These are phyloP conservation scores for Syritta pipiens DNA, from an alignment of 2,888 invertebrate genomes.

Conservation along the genomic window DNA sequence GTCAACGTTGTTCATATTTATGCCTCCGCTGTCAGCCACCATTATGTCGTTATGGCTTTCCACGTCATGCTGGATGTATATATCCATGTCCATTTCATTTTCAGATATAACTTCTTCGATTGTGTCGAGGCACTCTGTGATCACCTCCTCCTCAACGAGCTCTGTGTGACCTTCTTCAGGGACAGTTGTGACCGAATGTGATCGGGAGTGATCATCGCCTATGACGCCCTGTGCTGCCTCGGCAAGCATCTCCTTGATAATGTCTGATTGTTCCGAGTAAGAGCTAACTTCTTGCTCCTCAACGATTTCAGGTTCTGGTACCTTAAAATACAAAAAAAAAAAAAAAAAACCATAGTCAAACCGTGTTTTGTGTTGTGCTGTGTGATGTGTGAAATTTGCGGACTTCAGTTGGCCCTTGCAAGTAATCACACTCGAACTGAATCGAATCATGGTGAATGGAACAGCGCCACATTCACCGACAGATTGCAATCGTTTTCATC, in stretches of 20 bases:
- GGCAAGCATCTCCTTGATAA: slow-evolving; percentile 74
- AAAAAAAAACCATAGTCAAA: neutral
- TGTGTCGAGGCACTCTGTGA: slow-evolving; percentile 28
- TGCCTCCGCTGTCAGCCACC: slow-evolving; percentile 38
- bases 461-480: slow-evolving; percentile 79
- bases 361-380: no score
- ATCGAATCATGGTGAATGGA: slow-evolving; percentile 80
- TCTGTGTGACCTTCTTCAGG: slow-evolving; percentile 7
- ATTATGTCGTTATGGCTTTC: slow-evolving; percentile 50
- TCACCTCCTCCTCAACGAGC: neutral
- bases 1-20: slow-evolving; percentile 67
- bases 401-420: slow-evolving; percentile 80
- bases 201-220: slow-evolving; percentile 67
- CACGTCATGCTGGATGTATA: slow-evolving; percentile 68
- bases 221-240: slow-evolving; percentile 74
- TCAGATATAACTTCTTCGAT: slow-evolving; percentile 50
- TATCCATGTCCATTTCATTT: slow-evolving; percentile 73
- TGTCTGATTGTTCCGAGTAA: slow-evolving; percentile 71
- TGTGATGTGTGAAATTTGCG: slow-evolving; percentile 20
- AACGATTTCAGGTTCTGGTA: slow-evolving; percentile 39
- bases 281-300: slow-evolving; percentile 51
- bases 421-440: slow-evolving; percentile 74
- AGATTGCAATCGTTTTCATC: slow-evolving; percentile 76
- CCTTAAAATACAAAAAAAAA: slow-evolving; percentile 31
- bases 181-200: slow-evolving; percentile 17